Percentiles rank a stretch among this genome's conserved stretches.
Evolutionary conservation across 2,888 invertebrate genomes (phyloP).

Genomic region (Biston stratarius): DNA sequence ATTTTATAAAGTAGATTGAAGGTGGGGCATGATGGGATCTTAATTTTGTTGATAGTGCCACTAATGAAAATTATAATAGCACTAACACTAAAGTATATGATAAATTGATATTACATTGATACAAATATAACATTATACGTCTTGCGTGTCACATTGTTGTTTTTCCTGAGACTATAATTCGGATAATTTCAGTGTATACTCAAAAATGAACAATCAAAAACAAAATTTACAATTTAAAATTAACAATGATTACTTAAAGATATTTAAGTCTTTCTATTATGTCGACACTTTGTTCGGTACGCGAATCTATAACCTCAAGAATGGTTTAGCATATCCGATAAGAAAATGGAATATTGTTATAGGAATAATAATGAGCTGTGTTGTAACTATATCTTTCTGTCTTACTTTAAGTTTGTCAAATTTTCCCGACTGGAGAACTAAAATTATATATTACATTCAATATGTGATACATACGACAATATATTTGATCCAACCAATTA

Average conservation of each 20-base stretch:
- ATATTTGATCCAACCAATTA: conserved; percentile 12
- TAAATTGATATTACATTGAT: too few relatives aligned
- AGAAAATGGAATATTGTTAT: conserved; percentile 5
- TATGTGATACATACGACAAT: conserved; percentile 11
- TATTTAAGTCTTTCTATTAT: conserved; percentile 32
- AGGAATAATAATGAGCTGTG: conserved; percentile 8
- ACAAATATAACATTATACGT: too few relatives aligned
- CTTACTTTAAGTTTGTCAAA: not conserved
- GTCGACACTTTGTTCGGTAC: conserved; percentile 13
- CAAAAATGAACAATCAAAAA: not conserved
- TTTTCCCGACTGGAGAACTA: not conserved
- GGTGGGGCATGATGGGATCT: not conserved
- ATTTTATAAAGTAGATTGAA: too few relatives aligned
- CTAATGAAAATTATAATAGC: not conserved
- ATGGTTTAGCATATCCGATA: conserved; percentile 17
- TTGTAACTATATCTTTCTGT: not conserved
- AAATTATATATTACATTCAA: conserved; percentile 6
- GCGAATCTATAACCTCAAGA: conserved; percentile 24
- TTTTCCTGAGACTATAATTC: too few relatives aligned
- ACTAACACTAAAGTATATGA: too few relatives aligned
- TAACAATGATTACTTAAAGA: conserved; percentile 15
- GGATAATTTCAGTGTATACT: not conserved
- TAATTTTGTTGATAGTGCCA: not conserved
- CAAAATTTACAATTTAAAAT: conserved; percentile 3
- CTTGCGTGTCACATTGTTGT: too few relatives aligned